Percentiles rank a stretch among this genome's conserved stretches.
Evolutionary conservation across 2,888 invertebrate genomes (phyloP).

Genomic region (Phortica okadai): DNA sequence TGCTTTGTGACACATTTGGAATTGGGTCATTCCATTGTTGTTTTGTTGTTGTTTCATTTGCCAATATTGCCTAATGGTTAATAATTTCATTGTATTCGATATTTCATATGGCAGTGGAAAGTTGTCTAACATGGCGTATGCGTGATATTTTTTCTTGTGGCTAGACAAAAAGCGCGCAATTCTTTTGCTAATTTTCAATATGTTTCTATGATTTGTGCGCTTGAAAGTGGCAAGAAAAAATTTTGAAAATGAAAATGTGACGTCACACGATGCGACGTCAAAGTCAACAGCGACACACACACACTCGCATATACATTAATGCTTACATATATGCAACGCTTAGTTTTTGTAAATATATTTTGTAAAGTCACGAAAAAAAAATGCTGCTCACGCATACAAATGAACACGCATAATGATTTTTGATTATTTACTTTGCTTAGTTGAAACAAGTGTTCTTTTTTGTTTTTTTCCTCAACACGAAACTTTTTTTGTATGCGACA

Average conservation of each 20-base stretch:
- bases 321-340: background rate
- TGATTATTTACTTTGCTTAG: conserved; percentile 14
- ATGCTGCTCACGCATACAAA: background rate
- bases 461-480: conserved; percentile 1
- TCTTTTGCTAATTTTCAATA: too few species aligned
- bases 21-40: background rate
- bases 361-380: background rate
- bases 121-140: background rate
- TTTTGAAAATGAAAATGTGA: conserved; percentile 20
- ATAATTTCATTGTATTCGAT: too few species aligned
- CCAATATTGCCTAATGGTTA: too few species aligned
- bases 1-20: background rate
- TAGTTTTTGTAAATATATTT: background rate
- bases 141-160: background rate
- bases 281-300: background rate
- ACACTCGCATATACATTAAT: background rate
- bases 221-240: background rate
- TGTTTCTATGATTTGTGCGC: background rate
- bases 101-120: too few species aligned
- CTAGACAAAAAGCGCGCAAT: background rate
- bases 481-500: background rate
- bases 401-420: background rate
- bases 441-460: conserved; percentile 29
- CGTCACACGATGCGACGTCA: conserved; percentile 6
- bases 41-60: background rate